Base-by-base conservation (phyloP, 1,140 invertebrate species). In the Chionoecetes opilio region DNA sequence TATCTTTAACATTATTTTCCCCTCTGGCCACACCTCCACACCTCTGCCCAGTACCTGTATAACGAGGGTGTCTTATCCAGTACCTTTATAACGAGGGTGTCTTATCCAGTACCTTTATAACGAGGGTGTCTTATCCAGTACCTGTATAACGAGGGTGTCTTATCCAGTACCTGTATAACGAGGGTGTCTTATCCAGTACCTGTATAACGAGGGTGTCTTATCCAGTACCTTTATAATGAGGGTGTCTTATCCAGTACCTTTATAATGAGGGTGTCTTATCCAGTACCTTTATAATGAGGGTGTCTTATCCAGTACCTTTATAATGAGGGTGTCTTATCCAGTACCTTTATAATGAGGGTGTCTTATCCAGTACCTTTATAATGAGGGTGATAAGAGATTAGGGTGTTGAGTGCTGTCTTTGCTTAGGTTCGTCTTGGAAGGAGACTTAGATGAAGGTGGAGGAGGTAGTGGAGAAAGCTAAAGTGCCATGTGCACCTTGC, bases 401-500 rank as follows among this genome's bases (percentile, higher is more conserved):
- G 90, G 94, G 26, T 95, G 82, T 38, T 75, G 92, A 21, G 34
- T 53, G 53, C 82, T 95, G 31, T 88, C 38, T 87, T 92, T 85
- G 92, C 87, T 88, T 95, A 95, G 94, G 94, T 92, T 95, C 94
- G 88, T 95, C 94, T 92, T 95, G 94, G 94, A 91, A 92, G 94
- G 91, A 92, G 35, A 84, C 87, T 92, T 95, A 92, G 94, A 95
- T 95, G 91, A 86, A 35, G 84, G 94, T 95, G 91, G 90, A 92
- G 84, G 82, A 86, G 34, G 34, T 95, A 88, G 84, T 92, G 94
- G 94, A 95, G 94, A 95, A 95, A 95, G 63, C 94, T 95, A 92
- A 95, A 95, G 92, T 96, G 94, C 94, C 88, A 82, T 94, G 93
- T 95, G 93, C 93, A 93, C 91, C 95, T 95, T 96, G 41, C 94